A percentile compares a stretch with the other conserved stretches of the same genome.
These are phyloP conservation scores for Pteropus alecto DNA, from an alignment of 2,113 vertebrate genomes.

Conservation along the genomic window DNA sequence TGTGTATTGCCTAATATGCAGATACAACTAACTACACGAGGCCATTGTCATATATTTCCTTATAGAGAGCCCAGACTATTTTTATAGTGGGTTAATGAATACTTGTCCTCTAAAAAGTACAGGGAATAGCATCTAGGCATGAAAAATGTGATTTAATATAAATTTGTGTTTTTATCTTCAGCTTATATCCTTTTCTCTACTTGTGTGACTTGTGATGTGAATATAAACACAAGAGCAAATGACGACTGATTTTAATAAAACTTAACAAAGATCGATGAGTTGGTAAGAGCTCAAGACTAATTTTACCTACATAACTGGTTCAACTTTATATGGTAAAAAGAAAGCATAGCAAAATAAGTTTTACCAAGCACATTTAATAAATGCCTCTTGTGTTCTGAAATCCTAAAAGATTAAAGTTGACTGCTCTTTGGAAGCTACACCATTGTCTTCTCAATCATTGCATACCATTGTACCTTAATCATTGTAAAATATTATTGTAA, in stretches of 20 bases:
- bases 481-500: neutral
- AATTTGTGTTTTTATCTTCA: neutral
- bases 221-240: neutral
- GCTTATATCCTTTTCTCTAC: neutral
- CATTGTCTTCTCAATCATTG: constrained; percentile 11
- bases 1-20: neutral
- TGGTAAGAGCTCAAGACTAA: neutral
- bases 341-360: constrained; percentile 6
- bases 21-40: constrained; percentile 36
- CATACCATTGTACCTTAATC: neutral
- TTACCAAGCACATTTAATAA: constrained; percentile 15
- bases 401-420: neutral
- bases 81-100: neutral
- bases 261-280: neutral
- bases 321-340: neutral
- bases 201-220: neutral
- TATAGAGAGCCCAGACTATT: neutral
- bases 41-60: constrained; percentile 1
- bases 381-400: constrained; percentile 9
- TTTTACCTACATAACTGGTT: neutral
- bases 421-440: neutral
- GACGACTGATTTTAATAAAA: neutral
- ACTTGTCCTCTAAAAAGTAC: neutral
- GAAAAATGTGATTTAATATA: neutral
- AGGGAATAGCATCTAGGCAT: neutral